Evolutionary conservation across 2,113 vertebrate genomes (phyloP).

Genomic region (Ovibos moschatus): DNA sequence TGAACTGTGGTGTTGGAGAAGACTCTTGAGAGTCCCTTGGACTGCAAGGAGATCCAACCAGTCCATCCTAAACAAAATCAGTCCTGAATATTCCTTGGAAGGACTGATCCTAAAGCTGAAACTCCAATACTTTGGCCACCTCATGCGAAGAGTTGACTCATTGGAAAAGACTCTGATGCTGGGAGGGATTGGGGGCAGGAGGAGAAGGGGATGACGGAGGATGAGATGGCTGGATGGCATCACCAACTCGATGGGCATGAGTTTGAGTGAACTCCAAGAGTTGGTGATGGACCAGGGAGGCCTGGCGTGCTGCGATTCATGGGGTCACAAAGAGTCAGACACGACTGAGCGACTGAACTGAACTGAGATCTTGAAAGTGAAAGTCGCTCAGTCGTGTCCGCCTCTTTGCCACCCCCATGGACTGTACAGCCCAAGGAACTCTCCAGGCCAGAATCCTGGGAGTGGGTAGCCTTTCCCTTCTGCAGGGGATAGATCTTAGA

Average conservation of each 20-base stretch:
- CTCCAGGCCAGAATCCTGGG: not conserved
- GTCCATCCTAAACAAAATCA: rapidly evolving
- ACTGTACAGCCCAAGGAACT: not conserved
- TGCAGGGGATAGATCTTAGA: not conserved
- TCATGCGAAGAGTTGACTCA: rapidly evolving
- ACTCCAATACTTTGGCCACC: not conserved
- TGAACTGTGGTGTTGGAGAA: not conserved
- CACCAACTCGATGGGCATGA: rapidly evolving
- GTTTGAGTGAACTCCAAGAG: rapidly evolving
- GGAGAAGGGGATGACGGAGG: not conserved
- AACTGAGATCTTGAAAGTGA: not conserved
- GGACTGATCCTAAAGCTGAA: not conserved
- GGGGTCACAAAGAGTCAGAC: rapidly evolving
- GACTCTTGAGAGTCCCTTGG: not conserved
- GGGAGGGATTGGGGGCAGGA: rapidly evolving
- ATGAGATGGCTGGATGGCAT: not conserved
- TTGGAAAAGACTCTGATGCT: not conserved
- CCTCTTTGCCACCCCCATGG: not conserved
- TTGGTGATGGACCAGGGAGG: not conserved
- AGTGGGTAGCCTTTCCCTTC: not conserved
- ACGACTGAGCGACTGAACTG: not conserved
- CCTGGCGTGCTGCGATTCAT: rapidly evolving
- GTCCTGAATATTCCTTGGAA: rapidly evolving
- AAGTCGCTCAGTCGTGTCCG: rapidly evolving
- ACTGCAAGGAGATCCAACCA: not conserved